Evolutionary conservation across 2,797 vertebrate species (phyloP).

Genomic region (Bovichtus diacanthus): DNA sequence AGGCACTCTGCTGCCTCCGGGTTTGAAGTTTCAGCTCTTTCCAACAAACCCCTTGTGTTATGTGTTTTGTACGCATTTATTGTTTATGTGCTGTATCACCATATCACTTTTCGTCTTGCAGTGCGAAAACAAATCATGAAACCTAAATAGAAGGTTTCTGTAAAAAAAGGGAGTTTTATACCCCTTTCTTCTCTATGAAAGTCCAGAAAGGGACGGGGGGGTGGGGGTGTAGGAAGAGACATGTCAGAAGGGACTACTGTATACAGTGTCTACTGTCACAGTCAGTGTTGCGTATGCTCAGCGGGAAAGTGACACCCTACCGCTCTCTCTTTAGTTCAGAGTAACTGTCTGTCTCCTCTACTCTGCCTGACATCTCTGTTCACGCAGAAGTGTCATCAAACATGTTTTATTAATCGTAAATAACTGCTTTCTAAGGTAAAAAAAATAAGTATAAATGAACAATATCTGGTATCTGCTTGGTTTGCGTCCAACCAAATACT

Average conservation of each 20-base stretch:
- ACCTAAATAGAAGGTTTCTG: not conserved
- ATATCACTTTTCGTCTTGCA: not conserved
- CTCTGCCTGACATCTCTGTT: constrained; percentile 14
- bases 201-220: not conserved
- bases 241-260: not conserved
- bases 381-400: constrained; percentile 3
- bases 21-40: constrained; percentile 7
- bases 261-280: constrained; percentile 13
- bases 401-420: constrained; percentile 21
- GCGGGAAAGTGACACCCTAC: not conserved
- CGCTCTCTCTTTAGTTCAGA: constrained; percentile 13
- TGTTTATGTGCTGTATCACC: not conserved
- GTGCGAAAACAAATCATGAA: constrained; percentile 14
- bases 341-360: constrained; percentile 9
- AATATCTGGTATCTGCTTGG: not conserved
- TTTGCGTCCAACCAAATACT: constrained; percentile 2
- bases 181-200: not conserved
- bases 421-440: not conserved
- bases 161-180: not conserved
- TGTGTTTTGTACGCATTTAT: not conserved
- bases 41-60: not conserved
- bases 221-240: not conserved
- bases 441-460: constrained; percentile 19
- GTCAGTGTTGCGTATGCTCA: constrained; percentile 23
- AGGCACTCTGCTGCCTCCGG: not conserved